Evolutionary conservation across 35 echinoderm and acorn worm species (phyloP), one percentile per base, ranked within the genome.

Genomic region (Nesometra sesokonis): DNA sequence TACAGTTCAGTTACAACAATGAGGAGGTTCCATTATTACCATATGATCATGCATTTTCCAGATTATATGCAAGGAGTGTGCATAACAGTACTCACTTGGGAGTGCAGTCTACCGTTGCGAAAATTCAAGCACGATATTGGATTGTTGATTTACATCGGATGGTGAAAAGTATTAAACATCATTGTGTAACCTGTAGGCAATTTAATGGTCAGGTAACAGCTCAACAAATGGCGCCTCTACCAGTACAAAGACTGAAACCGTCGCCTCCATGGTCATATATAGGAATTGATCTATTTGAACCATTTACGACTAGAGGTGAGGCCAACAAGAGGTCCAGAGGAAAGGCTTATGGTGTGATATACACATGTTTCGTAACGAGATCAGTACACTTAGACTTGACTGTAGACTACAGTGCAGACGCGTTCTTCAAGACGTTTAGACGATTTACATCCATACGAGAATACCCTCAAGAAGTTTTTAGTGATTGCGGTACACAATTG

Each of bases 281-380:
- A 0, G 86, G 90, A 17, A 79, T 92, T 38, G 90, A 92, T 38
- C 34, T 84, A 8, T 92, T 92, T 85, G 90, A 86, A 9, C 90
- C 86, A 9, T 93, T 88, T 80, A 80, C 78, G 13, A 76, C 77
- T 39, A 37, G 77, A 17, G 85, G 90, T 35, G 85, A 91, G 33
- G 90, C 87, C 30, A 47, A 89, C 33, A 88, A 88, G 82, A 88
- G 87, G 23, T 82, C 47, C 17, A 57, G 86, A 37, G 82, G 87
- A 32, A 93, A 89, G 76, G 82, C 82, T 0, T 93, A 93, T 82
- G 87, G 91, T 0, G 32, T 89, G 30, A 35, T 93, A 4, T 93
- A 85, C 15, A 88, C n/a, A 9, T 92, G 91, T 47, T 77, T 92
- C 0, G 35, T 77, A 19, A 88, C 91, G 7, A 77, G 86, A 81